Conservation (phyloP, 2,797 vertebrate species). For the Onychomys arenicola region DNA sequence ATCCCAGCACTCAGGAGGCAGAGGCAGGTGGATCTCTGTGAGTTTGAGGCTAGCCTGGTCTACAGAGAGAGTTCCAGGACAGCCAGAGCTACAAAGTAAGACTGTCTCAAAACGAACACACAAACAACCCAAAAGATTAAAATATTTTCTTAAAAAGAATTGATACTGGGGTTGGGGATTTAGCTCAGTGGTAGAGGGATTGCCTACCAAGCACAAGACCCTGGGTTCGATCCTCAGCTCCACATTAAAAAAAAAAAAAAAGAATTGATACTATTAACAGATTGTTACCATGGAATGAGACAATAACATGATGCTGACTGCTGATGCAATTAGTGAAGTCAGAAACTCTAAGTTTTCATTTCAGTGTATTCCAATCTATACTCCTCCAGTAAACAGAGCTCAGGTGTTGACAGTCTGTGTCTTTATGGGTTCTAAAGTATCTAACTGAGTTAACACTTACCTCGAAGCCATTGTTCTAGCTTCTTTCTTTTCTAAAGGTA, state of each 20-base stretch:
- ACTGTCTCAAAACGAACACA: background rate
- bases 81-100: background rate
- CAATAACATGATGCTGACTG: background rate
- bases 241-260: too few relatives aligned
- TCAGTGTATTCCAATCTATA: background rate
- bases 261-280: constrained; percentile 25
- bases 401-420: background rate
- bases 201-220: too few relatives aligned
- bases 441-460: background rate
- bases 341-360: background rate
- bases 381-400: background rate
- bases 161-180: too few relatives aligned
- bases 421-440: background rate
- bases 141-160: background rate
- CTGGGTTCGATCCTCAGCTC: too few relatives aligned
- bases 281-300: background rate
- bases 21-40: background rate
- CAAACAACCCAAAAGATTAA: background rate
- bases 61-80: background rate
- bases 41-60: background rate
- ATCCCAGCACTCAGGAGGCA: background rate
- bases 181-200: too few relatives aligned
- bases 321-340: background rate
- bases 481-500: constrained; percentile 42
- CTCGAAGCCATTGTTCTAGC: background rate